These are phyloP conservation scores for Ceryle rudis DNA, from an alignment of 2,797 vertebrate genomes.

Conservation along the genomic window DNA sequence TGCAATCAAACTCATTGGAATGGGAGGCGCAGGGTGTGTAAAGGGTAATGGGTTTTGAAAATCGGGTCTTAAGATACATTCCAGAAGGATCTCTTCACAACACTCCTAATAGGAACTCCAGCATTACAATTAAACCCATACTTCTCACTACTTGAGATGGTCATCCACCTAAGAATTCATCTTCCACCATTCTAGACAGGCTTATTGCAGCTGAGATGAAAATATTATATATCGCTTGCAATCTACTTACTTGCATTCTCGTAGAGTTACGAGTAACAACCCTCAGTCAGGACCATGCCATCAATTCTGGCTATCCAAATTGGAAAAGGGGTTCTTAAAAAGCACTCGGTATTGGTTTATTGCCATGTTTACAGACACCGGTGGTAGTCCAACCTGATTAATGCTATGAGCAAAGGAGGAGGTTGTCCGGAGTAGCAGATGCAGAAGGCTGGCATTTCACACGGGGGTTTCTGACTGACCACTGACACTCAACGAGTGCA, in stretches of 20 bases:
- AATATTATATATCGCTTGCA: not conserved
- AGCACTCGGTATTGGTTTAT: not conserved
- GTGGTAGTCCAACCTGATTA: not conserved
- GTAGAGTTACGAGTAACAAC: not conserved
- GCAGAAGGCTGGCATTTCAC: not conserved
- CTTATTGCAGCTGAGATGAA: not conserved
- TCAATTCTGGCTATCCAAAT: not conserved
- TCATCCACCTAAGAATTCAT: not conserved
- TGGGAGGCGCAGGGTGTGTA: not conserved
- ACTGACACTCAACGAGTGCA: not conserved
- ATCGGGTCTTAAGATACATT: not conserved
- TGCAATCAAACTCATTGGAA: not conserved
- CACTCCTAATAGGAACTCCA: not conserved
- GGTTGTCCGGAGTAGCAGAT: not conserved
- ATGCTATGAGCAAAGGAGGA: not conserved
- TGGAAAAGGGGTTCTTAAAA: not conserved
- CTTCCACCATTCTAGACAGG: not conserved
- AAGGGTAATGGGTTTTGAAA: not conserved
- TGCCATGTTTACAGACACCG: not conserved
- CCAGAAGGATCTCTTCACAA: not conserved
- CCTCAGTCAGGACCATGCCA: not conserved
- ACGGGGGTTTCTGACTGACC: rapidly evolving
- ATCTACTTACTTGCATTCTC: not conserved
- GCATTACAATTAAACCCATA: not conserved
- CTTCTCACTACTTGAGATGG: not conserved